Percentiles rank a stretch among this genome's conserved stretches.
Conservation (phyloP, 2,113 vertebrate genomes). For the Myotis davidii region DNA sequence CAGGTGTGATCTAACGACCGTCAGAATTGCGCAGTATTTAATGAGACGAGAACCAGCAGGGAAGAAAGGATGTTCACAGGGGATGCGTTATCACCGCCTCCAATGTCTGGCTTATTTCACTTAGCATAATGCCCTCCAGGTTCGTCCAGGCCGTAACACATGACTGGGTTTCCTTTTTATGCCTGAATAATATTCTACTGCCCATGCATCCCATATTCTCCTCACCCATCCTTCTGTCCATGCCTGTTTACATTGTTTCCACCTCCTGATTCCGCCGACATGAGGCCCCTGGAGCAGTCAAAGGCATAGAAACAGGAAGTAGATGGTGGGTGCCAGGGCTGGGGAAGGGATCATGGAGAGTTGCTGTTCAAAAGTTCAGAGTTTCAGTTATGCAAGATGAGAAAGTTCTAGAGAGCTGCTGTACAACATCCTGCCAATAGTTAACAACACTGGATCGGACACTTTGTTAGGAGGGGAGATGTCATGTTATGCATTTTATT, state of each 20-base stretch:
- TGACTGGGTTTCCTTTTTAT: not conserved
- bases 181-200: not conserved
- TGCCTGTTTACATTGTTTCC: no score
- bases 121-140: accelerated
- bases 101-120: not conserved
- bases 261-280: not conserved
- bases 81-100: not conserved
- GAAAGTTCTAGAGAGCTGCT: not conserved
- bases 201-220: not conserved
- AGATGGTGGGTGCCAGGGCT: not conserved
- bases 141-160: not conserved
- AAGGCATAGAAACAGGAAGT: not conserved
- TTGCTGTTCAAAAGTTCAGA: not conserved
- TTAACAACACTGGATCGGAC: not conserved
- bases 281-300: not conserved
- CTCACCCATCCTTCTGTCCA: not conserved
- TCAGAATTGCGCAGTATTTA: not conserved
- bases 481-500: not conserved
- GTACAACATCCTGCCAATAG: not conserved
- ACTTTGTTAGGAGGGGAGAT: not conserved
- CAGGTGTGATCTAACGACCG: accelerated
- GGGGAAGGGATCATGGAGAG: not conserved
- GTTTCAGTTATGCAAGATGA: not conserved
- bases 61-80: no score
- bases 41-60: no score